Evolutionary conservation across 1,140 invertebrate species (phyloP), one percentile per base, ranked within the genome.

Genomic region (Capitella teleta): DNA sequence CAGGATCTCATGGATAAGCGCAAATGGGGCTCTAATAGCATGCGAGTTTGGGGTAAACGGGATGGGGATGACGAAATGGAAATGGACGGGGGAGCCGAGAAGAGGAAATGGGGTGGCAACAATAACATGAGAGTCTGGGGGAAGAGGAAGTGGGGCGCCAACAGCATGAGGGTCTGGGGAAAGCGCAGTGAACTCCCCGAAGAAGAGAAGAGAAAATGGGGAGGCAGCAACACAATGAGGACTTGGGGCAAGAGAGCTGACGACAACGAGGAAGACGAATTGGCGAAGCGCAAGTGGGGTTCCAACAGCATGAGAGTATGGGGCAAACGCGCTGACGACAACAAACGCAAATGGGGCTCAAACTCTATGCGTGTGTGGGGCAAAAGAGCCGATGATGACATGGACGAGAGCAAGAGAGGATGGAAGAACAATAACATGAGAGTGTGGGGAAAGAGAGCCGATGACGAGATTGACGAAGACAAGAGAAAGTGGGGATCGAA

Each of bases 351-450:
- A 19, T 51, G 49, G 49, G 28, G 34, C 19, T 18, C 26, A 19
- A 44, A 51, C 28, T 43, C 26, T 3, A 44, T 45, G 40, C 18
- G 37, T 24, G 24, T 51, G 49, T 51, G 49, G 49, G 49, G 49
- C 6, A 51, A 51, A 28, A 19, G 49, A 19, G 44, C 24, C 3
- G 45, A 34, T 32, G 19, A 12, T 24, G 25, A 44, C 10, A 10
- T n/a, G 3, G 40, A 25, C 16, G 23, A 43, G 10, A 42, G 19
- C 37, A 28, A 16, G 5, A 25, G 40, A 30, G 28, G 32, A 18
- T 46, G 38, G 49, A 24, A 26, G 1, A n/a, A 44, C 14, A 51
- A 44, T 41, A 44, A 24, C 6, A 51, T 51, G 49, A 28, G 49
- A 19, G 41, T 51, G 21, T 51, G 49, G 49, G 49, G 49, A 2